These are phyloP conservation scores for Ploceus nigricollis DNA, from an alignment of 2,113 vertebrate species.

Conservation along the genomic window DNA sequence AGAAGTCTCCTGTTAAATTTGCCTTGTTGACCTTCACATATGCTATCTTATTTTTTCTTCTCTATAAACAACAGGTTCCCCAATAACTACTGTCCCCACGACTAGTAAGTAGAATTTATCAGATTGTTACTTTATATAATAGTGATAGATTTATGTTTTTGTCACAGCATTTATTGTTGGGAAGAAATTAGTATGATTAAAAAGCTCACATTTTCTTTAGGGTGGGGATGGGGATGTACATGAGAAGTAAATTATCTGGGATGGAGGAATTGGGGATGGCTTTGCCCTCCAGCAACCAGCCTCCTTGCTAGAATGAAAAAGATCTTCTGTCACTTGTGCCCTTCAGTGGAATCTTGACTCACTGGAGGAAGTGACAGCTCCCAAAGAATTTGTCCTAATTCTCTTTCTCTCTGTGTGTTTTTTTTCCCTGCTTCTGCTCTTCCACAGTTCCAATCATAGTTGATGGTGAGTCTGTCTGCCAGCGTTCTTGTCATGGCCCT, in stretches of 20 bases:
- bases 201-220: neutral
- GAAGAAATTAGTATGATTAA: neutral
- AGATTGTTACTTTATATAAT: neutral
- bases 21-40: neutral
- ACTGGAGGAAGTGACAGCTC: neutral
- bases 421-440: neutral
- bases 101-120: neutral
- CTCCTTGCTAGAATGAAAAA: neutral
- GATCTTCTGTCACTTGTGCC: neutral
- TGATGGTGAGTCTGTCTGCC: neutral
- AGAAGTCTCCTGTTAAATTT: neutral
- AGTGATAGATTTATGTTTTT: neutral
- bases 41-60: neutral
- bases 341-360: neutral
- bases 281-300: neutral
- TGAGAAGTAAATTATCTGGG: neutral
- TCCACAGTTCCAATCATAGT: accelerated
- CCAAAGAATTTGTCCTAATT: neutral
- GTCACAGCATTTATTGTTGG: neutral
- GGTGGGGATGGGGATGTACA: accelerated
- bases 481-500: accelerated
- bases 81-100: accelerated
- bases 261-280: neutral
- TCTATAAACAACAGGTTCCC: accelerated
- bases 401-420: neutral